Evolutionary conservation across 2,888 invertebrate genomes (phyloP), one percentile per base, ranked within the genome.

Genomic region (Cephonodes hylas): DNA sequence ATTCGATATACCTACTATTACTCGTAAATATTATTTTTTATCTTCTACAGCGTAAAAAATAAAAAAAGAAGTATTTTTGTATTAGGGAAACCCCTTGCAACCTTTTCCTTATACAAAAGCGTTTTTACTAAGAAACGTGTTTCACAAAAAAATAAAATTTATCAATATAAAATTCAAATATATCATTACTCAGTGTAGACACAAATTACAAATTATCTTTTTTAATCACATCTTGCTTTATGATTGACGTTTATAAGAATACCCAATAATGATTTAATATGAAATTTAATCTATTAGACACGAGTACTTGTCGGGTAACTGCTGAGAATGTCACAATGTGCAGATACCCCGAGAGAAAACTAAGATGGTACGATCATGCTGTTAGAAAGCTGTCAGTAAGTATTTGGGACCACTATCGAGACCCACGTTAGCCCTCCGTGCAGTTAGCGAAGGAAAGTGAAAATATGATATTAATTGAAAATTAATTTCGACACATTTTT

Each of bases 351-450:
- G 15, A 53, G 48, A 27, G 27, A 53, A 48, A 53, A 31, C 48
- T 53, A 31, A 27, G 27, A 53, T 53, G 27, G 25, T 27, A 53
- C 27, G 27, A 27, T 53, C 48, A 53, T 27, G 48, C 27, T 53
- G 27, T 23, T 27, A 18, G 48, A 53, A 53, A 27, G 27, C 27
- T 7, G 13, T 53, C 18, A 18, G 18, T 7, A 5, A 18, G 48
- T 53, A 53, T 53, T 53, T 27, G 48, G 48, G 48, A 53, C 48
- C 48, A 53, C 48, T 8, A 53, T 27, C 27, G 27, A 53, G 27
- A 53, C 15, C 25, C 23, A 27, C 15, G 15, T 53, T 53, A 27
- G 15, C 27, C 18, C 48, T 53, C 10, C 8, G 18, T 18, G 18
- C 2, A 8, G 7, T 20, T 44, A 2, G n/a, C 3, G 27, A 53